A percentile compares a stretch with the other conserved stretches of the same genome.
phyloP scores from a whole-genome alignment of 2,888 invertebrate species.

The Scaptomyza tumidula region DNA sequence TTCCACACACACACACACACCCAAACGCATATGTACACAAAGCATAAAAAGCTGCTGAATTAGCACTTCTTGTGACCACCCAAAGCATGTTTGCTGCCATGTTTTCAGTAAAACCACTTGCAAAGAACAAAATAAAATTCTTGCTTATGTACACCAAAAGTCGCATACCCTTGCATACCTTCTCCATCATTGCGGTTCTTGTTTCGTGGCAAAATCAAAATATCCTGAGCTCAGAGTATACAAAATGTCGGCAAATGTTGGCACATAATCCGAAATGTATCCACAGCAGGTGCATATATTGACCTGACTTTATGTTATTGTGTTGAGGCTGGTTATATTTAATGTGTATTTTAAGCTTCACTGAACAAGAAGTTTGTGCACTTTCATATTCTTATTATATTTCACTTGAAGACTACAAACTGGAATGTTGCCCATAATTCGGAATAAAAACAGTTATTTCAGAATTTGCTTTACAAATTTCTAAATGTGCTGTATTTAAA shows the following conservation, averaged over 20 bases:
- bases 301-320: background rate
- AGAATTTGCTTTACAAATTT: background rate
- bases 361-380: too few species aligned
- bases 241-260: slow-evolving; percentile 3
- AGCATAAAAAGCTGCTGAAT: slow-evolving; percentile 44
- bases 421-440: slow-evolving; percentile 2
- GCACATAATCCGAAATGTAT: slow-evolving; percentile 1
- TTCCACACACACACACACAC: background rate
- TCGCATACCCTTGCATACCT: background rate
- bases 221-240: background rate
- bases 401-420: background rate
- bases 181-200: background rate
- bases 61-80: slow-evolving; percentile 29
- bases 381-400: background rate
- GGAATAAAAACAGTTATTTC: background rate
- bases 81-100: slow-evolving; percentile 1
- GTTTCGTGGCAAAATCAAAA: background rate
- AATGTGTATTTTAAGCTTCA: too few species aligned
- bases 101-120: slow-evolving; percentile 30
- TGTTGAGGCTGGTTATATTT: background rate
- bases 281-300: slow-evolving; percentile 12
- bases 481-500: background rate
- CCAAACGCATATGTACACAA: background rate
- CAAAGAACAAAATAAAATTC: background rate
- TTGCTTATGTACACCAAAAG: background rate